Evolutionary conservation across 2,113 vertebrate genomes (phyloP).

Genomic region (Heterotilapia buettikoferi): DNA sequence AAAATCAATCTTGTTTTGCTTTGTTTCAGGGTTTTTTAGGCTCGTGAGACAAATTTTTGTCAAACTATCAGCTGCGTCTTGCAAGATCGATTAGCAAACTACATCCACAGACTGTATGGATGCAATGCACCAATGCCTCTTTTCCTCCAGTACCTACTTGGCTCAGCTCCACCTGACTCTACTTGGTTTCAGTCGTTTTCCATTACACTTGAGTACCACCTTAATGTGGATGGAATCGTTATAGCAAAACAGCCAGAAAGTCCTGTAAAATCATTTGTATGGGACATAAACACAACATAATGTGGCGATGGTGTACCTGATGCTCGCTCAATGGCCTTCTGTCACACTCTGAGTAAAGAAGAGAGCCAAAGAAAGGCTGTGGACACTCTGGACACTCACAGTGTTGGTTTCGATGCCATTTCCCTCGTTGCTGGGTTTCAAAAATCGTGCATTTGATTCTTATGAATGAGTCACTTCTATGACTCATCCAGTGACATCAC

Average conservation of each 20-base stretch:
- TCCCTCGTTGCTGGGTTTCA: fast-evolving
- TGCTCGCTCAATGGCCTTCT: background rate
- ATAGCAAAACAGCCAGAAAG: background rate
- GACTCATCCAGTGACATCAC: background rate
- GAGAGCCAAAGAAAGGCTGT: background rate
- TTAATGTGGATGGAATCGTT: background rate
- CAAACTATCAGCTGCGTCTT: background rate
- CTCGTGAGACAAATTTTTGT: fast-evolving
- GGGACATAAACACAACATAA: background rate
- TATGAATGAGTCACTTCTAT: background rate
- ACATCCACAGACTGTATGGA: background rate
- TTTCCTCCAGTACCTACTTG: background rate
- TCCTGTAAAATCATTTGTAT: background rate
- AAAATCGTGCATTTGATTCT: background rate
- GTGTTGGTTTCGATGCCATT: background rate
- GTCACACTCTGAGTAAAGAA: background rate
- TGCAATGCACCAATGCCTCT: background rate
- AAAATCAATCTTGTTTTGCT: fast-evolving
- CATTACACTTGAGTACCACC: background rate
- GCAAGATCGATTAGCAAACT: background rate
- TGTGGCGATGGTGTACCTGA: background rate
- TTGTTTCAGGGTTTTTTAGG: fast-evolving
- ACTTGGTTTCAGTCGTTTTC: fast-evolving
- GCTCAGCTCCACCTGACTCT: background rate
- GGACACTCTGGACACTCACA: background rate